phyloP scores from a whole-genome alignment of 2,113 vertebrate genomes.

The Ailurus styani region DNA sequence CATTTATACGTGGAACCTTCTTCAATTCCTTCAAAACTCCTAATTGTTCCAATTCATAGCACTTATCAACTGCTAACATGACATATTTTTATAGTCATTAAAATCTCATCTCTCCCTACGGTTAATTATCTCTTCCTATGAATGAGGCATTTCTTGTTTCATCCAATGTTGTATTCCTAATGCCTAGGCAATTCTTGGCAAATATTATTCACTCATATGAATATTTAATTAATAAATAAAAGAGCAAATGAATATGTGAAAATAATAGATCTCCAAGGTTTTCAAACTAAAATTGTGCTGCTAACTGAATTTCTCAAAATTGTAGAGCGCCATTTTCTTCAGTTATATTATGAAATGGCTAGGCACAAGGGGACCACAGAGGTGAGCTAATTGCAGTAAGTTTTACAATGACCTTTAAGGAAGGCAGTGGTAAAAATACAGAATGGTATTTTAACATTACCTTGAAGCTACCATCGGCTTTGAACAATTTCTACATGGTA shows the following conservation, averaged over 20 bases:
- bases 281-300: neutral
- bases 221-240: neutral
- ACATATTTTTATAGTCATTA: neutral
- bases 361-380: neutral
- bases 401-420: neutral
- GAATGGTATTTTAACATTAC: neutral
- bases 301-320: neutral
- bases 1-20: rapidly evolving
- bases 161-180: neutral
- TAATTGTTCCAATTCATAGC: neutral
- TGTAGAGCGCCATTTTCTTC: neutral
- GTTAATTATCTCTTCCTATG: neutral
- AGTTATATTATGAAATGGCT: neutral
- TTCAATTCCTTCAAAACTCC: neutral
- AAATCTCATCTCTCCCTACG: neutral
- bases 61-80: neutral
- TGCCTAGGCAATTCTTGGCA: neutral
- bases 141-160: neutral
- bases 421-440: neutral
- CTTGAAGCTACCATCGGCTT: neutral
- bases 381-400: neutral
- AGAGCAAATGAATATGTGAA: neutral
- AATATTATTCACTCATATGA: neutral
- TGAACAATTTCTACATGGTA: neutral
- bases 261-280: neutral